These are phyloP conservation scores for Ochotona curzoniae DNA, from an alignment of 2,113 vertebrate species.

Conservation along the genomic window DNA sequence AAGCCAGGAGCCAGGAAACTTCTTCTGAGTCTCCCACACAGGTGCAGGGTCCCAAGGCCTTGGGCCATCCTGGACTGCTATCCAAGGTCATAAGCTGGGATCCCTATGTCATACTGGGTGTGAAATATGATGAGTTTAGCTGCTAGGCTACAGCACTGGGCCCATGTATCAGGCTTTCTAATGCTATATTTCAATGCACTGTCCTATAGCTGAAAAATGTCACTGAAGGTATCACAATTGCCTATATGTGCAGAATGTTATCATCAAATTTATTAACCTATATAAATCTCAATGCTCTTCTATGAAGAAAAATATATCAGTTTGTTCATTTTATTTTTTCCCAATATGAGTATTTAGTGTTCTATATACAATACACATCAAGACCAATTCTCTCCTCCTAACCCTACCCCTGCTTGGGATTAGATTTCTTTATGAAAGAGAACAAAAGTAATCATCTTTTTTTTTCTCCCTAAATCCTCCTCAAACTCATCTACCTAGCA, in stretches of 20 bases:
- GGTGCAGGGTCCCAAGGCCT: too few species aligned
- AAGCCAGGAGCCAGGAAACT: too few species aligned
- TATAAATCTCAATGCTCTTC: background rate
- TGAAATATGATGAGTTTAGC: too few species aligned
- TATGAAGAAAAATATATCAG: background rate
- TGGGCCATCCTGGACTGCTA: too few species aligned
- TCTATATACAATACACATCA: background rate
- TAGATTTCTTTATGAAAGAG: background rate
- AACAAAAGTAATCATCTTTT: background rate
- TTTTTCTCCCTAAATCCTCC: background rate
- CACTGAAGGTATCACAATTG: background rate
- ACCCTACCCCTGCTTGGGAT: background rate
- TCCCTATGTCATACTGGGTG: too few species aligned
- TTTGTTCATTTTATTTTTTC: background rate
- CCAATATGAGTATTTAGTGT: background rate
- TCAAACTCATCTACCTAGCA: background rate
- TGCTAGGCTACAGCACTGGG: background rate
- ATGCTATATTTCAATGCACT: background rate
- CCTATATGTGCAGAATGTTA: background rate
- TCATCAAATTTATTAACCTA: background rate
- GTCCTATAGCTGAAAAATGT: background rate
- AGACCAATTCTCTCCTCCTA: background rate
- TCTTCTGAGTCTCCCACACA: too few species aligned
- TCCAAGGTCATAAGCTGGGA: too few species aligned
- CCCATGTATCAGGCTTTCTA: background rate